Evolutionary conservation across 2,113 vertebrate species (phyloP), one percentile per base, ranked within the genome.

Genomic region (Galbula dea): DNA sequence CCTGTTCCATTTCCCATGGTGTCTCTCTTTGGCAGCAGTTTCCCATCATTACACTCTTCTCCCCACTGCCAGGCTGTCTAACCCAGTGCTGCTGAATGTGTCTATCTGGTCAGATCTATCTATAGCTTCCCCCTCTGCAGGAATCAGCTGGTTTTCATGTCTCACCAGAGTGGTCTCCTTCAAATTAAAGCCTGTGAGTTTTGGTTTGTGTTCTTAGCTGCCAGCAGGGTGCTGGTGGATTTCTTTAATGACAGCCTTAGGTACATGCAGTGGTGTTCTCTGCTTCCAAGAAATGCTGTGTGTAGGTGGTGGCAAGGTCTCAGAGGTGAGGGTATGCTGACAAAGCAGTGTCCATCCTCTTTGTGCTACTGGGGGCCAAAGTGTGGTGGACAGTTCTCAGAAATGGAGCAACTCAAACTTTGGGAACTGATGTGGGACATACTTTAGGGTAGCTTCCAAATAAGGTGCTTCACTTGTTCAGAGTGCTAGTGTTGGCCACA

Each of bases 181-280:
- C 71, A 59, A 59, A 87, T 78, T 39, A 57, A 72, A 86, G 78
- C n/a, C 80, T 94, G 63, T 46, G 57, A 95, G 92, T 94, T 94
- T 87, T 10, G 59, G 24, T 71, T 95, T 84, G 80, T 79, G 78
- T 74, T 73, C 77, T 48, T 61, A 89, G 85, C 67, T 93, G 85
- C 58, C 57, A 76, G 62, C 67, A 61, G 66, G 43, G 72, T 67
- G 54, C 87, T 83, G 30, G 83, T 76, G 85, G 83, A 6, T 93
- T 95, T 68, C 52, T 87, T 49, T 83, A 94, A 95, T 88, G 62
- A 55, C 32, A 65, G 48, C 15, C 55, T 29, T 34, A 82, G 63
- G 63, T 24, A 39, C 24, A 2, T 0, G 9, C 2, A 11, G 65
- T 2, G 46, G 79, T 61, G 7, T 37, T 57, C 79, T 78, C 43